phyloP scores from a whole-genome alignment of 37 sponge, comb jelly and placozoan genomes.

The Amphimedon queenslandica region DNA sequence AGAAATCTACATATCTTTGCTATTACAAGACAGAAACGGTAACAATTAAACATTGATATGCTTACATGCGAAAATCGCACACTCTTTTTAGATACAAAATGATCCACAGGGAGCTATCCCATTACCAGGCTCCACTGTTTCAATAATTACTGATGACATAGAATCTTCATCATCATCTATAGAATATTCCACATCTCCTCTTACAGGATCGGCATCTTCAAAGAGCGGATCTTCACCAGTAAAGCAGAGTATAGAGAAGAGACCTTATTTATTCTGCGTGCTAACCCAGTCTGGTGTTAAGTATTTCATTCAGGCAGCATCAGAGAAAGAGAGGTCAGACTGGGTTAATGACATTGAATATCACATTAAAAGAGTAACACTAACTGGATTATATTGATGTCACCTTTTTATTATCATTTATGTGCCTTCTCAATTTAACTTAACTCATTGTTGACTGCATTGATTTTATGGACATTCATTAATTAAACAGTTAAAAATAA shows the following conservation, averaged over 20 bases:
- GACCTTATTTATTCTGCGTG: not conserved
- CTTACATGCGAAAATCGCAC: not conserved
- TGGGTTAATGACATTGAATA: conserved; percentile 36
- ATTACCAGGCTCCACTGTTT: conserved; percentile 18
- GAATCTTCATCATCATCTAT: not conserved
- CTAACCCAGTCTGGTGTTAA: conserved; percentile 30
- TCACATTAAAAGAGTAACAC: too few species aligned
- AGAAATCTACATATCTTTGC: conserved; percentile 22
- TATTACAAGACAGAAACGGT: conserved; percentile 54
- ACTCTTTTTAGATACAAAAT: not conserved
- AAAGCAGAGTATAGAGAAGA: not conserved
- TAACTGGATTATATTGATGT: too few species aligned
- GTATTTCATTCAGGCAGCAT: conserved; percentile 17
- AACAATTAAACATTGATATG: not conserved
- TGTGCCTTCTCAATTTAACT: too few species aligned
- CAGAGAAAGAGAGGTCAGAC: conserved; percentile 23
- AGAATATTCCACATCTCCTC: not conserved
- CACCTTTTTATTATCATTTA: too few species aligned
- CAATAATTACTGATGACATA: not conserved
- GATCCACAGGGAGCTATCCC: conserved; percentile 38
- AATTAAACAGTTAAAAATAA: too few species aligned
- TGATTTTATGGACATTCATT: too few species aligned
- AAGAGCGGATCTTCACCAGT: not conserved
- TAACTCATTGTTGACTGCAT: too few species aligned
- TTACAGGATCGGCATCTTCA: not conserved